Evolutionary conservation across 2,888 invertebrate genomes (phyloP), one percentile per base, ranked within the genome.

Genomic region (Ennomos erosarius): DNA sequence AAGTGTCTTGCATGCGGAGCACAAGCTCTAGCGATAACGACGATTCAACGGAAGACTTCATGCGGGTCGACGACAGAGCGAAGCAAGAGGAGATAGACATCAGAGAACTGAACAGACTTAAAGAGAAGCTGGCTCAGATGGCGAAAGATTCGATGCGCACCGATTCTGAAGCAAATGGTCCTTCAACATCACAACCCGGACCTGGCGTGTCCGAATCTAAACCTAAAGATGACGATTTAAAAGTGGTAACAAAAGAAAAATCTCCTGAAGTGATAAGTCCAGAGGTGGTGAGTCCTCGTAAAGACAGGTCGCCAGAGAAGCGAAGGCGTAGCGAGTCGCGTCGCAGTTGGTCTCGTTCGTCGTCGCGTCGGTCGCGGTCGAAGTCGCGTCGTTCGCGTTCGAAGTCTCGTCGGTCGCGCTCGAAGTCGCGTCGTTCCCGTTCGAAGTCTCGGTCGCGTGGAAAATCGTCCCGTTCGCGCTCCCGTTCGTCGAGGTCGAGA

Each of bases 61-160:
- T 93, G 1, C 87, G 87, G 12, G 65, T 89, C 26, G 94, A 94
- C 59, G 94, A 94, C 47, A 72, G 82, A 11, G 83, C 78, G 12
- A 76, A 86, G 0, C 94, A 94, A 57, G 94, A 95, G 39, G 94
- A 94, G 51, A 90, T 94, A 49, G 94, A 95, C 65, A 73, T 81
- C 33, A 95, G 94, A 70, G 96, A 96, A 74, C 79, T 96, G 65
- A 93, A 94, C 72, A 94, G 95, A 75, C 83, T 96, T 64, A 95
- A 96, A 74, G 94, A 69, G 94, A 94, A 65, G 82, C 94, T 79
- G 93, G 96, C 55, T 93, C 95, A 62, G 62, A 96, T 96, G 83
- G 96, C 96, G 1, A 95, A 95, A 73, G 96, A 95, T 1, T 78
- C 85, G 0, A 75, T 85, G 36, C 39, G 53, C 39, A n/a, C 53